Conservation (phyloP, 2,888 invertebrate genomes). For the Eumerus sabulonum region DNA sequence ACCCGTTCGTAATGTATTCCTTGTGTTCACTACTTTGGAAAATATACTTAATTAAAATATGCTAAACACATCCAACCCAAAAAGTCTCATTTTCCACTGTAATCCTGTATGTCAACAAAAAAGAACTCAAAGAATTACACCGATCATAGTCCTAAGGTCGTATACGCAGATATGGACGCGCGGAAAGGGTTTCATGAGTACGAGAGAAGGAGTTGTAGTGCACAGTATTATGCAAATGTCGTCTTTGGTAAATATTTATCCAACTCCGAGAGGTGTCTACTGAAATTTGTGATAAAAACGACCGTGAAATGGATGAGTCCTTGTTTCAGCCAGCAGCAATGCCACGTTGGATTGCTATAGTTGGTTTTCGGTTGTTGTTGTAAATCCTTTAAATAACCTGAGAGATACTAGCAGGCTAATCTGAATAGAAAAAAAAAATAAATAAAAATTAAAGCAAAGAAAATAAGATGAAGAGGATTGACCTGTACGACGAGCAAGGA, state of each 20-base stretch:
- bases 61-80: conserved; percentile 56
- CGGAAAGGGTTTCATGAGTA: conserved; percentile 23
- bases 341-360: neutral
- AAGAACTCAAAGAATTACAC: conserved; percentile 45
- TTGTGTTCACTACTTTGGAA: conserved; percentile 65
- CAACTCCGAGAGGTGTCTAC: conserved; percentile 68
- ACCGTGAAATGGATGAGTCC: conserved; percentile 65
- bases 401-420: conserved; percentile 19
- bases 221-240: conserved; percentile 66
- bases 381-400: conserved; percentile 45
- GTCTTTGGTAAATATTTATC: conserved; percentile 67
- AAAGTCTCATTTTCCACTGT: conserved; percentile 52
- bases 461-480: too few relatives aligned
- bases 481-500: too few relatives aligned
- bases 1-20: conserved; percentile 51
- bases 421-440: neutral
- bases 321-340: conserved; percentile 13
- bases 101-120: conserved; percentile 65
- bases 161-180: neutral
- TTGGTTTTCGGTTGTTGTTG: conserved; percentile 25
- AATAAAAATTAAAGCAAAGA: neutral
- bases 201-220: conserved; percentile 51
- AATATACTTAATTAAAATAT: conserved; percentile 68
- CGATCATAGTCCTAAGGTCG: neutral
- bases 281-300: conserved; percentile 66